These are phyloP conservation scores for Sylvia atricapilla DNA, from an alignment of 2,113 vertebrate genomes.

Conservation along the genomic window DNA sequence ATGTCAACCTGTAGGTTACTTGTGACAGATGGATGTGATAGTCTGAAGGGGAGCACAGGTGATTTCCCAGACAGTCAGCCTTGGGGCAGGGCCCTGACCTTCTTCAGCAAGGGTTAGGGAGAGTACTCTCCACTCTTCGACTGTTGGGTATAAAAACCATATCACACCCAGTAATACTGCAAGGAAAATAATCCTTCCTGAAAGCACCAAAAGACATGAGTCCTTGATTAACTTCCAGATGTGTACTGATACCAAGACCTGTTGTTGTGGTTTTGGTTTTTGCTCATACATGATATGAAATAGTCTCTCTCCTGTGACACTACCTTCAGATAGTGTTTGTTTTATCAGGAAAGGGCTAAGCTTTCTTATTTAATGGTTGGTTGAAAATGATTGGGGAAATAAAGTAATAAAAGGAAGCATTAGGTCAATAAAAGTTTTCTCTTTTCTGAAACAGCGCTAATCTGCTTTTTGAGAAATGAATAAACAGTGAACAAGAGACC, in stretches of 20 bases:
- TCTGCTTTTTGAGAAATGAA: not conserved
- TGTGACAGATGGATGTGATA: not conserved
- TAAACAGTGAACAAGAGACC: not conserved
- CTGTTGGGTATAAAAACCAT: not conserved
- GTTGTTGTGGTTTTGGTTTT: not conserved
- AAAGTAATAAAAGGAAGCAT: not conserved
- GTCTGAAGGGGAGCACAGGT: accelerated
- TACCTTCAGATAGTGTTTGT: not conserved
- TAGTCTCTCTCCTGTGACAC: not conserved
- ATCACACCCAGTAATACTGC: not conserved
- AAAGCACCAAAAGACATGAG: not conserved
- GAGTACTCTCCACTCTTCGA: not conserved
- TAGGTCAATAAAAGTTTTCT: not conserved
- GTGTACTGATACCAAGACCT: not conserved
- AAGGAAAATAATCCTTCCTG: not conserved
- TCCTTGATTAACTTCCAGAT: accelerated
- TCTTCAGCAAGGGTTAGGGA: not conserved
- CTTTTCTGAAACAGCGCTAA: not conserved
- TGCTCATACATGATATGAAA: not conserved
- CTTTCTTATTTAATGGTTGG: not conserved
- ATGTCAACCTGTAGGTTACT: not conserved
- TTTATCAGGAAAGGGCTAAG: not conserved
- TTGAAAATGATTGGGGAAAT: not conserved
- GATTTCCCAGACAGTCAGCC: not conserved
- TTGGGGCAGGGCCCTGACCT: not conserved